Evolutionary conservation across 2,888 invertebrate genomes (phyloP).

Genomic region (Alloscopus bannaensis): DNA sequence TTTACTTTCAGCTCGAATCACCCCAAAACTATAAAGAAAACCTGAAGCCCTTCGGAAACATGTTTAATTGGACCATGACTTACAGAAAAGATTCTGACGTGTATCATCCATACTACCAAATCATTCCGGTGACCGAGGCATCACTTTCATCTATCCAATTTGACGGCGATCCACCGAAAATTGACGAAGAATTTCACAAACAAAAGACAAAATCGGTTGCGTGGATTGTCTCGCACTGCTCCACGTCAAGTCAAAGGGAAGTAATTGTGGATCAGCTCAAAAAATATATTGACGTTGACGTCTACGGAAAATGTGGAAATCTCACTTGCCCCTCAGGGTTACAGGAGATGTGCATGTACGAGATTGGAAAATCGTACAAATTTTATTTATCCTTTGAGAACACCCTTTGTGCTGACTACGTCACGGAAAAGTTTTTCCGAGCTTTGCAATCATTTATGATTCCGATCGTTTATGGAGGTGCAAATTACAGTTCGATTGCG

Average conservation of each 20-base stretch:
- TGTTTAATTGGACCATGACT: conserved; percentile 28
- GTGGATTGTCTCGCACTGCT: conserved; percentile 6
- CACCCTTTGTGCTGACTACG: conserved; percentile 59
- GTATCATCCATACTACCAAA: conserved; percentile 2
- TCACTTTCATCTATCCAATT: not conserved
- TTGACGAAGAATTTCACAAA: not conserved
- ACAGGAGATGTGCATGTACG: conserved; percentile 78
- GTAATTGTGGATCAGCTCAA: not conserved
- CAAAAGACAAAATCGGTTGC: conserved; percentile 13
- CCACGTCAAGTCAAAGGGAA: not conserved
- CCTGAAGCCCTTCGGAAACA: not conserved
- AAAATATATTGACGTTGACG: not conserved
- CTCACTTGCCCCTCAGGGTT: not conserved
- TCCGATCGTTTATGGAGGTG: conserved; percentile 58
- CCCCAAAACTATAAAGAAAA: not conserved
- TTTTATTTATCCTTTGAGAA: conserved; percentile 50
- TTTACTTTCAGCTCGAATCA: not conserved
- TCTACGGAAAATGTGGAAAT: conserved; percentile 21
- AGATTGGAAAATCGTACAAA: conserved; percentile 72
- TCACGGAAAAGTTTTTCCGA: conserved; percentile 59
- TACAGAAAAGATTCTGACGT: conserved; percentile 12
- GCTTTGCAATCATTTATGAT: conserved; percentile 40
- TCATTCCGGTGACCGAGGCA: too few relatives aligned
- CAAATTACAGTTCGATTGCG: conserved; percentile 13
- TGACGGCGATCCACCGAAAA: not conserved